phyloP scores from a whole-genome alignment of 2,113 vertebrate species.

The Solea solea region DNA sequence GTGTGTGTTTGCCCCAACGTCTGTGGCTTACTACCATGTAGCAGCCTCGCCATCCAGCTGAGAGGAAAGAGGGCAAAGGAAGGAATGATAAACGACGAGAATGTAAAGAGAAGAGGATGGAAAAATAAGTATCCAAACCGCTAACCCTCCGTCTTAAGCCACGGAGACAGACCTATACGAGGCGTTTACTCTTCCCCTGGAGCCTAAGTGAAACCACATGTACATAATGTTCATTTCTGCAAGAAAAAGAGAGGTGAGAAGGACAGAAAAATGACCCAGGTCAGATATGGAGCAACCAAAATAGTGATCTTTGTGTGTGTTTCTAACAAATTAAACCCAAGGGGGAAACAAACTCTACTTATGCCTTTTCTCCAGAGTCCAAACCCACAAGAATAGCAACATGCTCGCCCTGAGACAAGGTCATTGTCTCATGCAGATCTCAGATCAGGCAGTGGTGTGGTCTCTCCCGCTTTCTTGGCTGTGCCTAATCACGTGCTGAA shows the following conservation, averaged over 20 bases:
- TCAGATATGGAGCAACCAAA: slow-evolving; percentile 12
- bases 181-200: slow-evolving; percentile 41
- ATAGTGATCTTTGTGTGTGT: slow-evolving; percentile 1
- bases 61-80: slow-evolving; percentile 2
- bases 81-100: slow-evolving; percentile 21
- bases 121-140: background rate
- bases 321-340: background rate
- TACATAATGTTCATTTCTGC: slow-evolving; percentile 31
- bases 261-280: slow-evolving; percentile 18
- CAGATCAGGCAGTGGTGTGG: slow-evolving; percentile 16
- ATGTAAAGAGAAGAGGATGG: slow-evolving; percentile 8
- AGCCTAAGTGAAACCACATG: slow-evolving; percentile 72
- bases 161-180: background rate
- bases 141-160: slow-evolving; percentile 1
- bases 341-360: background rate
- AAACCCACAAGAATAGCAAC: background rate
- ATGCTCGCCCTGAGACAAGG: background rate
- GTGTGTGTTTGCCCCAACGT: slow-evolving; percentile 16
- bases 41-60: background rate
- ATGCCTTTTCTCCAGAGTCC: background rate
- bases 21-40: slow-evolving; percentile 19
- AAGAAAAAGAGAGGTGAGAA: slow-evolving; percentile 1
- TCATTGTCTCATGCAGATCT: background rate
- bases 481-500: background rate
- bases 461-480: slow-evolving; percentile 11